Evolutionary conservation across 2,797 vertebrate species (phyloP).

Genomic region (Decapterus maruadsi): DNA sequence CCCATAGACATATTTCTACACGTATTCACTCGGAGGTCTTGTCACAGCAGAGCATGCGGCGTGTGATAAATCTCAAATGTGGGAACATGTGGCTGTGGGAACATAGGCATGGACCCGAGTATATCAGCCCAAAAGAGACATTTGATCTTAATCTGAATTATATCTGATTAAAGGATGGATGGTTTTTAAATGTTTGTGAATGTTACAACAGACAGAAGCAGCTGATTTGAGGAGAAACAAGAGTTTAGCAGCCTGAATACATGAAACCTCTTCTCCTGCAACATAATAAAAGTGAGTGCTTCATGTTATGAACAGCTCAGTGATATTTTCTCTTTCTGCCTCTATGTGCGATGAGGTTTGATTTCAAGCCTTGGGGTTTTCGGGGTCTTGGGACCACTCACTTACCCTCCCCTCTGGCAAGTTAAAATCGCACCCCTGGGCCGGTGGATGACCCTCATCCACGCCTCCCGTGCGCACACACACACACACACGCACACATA

Average conservation of each 20-base stretch:
- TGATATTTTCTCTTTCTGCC: not conserved
- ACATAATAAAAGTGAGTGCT: not conserved
- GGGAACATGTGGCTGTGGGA: too few species aligned
- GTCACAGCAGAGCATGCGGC: too few species aligned
- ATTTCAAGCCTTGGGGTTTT: conserved; percentile 77
- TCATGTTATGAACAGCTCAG: not conserved
- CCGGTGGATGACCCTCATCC: conserved; percentile 62
- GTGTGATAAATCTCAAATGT: too few species aligned
- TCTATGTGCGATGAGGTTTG: conserved; percentile 42
- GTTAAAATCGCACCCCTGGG: conserved; percentile 78
- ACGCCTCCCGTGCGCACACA: conserved; percentile 39
- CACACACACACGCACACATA: conserved; percentile 41
- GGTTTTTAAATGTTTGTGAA: not conserved
- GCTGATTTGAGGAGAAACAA: too few species aligned
- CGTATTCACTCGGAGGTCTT: too few species aligned
- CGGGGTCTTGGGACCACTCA: conserved; percentile 79
- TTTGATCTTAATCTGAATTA: not conserved
- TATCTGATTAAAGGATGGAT: not conserved
- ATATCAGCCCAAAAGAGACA: too few species aligned
- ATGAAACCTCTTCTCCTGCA: not conserved
- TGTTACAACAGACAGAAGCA: too few species aligned
- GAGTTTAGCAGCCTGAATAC: not conserved
- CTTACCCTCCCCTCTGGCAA: conserved; percentile 64
- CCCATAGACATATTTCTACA: too few species aligned
- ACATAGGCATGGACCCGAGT: too few species aligned